A percentile compares a stretch with the other conserved stretches of the same genome.
Evolutionary conservation across 2,113 vertebrate genomes (phyloP).

Genomic region (Brachypodius melanocephalos): DNA sequence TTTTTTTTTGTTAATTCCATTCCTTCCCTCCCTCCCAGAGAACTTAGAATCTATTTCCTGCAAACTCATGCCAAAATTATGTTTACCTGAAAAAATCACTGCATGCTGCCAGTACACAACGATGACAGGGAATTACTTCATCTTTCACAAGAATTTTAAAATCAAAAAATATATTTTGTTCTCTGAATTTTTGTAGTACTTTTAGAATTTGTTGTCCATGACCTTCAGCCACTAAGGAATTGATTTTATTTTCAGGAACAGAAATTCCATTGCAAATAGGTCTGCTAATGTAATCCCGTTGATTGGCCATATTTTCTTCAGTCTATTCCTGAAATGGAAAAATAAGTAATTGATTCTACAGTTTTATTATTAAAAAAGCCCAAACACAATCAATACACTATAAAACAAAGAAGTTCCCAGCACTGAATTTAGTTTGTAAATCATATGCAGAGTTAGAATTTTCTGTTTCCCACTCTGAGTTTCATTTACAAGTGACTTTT

Average conservation of each 20-base stretch:
- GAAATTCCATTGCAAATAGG: constrained; percentile 76
- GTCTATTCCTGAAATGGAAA: constrained; percentile 54
- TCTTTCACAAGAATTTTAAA: constrained; percentile 89
- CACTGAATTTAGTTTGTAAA: neutral
- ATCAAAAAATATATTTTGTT: constrained; percentile 88
- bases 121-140: constrained; percentile 87
- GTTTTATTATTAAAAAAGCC: neutral
- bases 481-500: neutral
- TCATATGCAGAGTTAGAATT: neutral
- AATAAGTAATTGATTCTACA: constrained; percentile 15
- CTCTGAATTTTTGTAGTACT: constrained; percentile 86
- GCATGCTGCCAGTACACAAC: constrained; percentile 92
- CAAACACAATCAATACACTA: neutral
- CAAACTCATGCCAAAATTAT: neutral
- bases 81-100: constrained; percentile 97
- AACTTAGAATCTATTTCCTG: neutral
- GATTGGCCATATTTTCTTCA: constrained; percentile 74
- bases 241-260: constrained; percentile 74
- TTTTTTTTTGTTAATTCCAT: neutral
- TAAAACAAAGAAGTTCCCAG: neutral
- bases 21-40: neutral
- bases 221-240: constrained; percentile 81
- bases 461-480: neutral
- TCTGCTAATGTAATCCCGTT: constrained; percentile 60
- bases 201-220: constrained; percentile 89